Conservation (phyloP, 2,888 invertebrate species). For the Brassicogethes aeneus region DNA sequence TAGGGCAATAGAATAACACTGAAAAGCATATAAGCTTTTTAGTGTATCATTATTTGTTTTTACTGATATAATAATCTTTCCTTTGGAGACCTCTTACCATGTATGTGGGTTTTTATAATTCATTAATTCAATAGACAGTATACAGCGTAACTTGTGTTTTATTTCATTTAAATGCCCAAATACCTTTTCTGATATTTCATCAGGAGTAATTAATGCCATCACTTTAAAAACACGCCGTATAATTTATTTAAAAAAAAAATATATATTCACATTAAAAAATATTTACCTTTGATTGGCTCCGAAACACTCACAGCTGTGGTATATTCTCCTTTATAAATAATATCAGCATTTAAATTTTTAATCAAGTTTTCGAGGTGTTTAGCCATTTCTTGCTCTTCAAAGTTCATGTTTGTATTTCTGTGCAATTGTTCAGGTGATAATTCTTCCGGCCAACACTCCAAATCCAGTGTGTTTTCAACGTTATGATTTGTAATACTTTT, state of each 20-base stretch:
- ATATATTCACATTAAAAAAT: constrained; percentile 1
- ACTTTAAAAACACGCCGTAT: too few relatives aligned
- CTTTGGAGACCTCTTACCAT: too few relatives aligned
- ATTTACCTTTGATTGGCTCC: constrained; percentile 21
- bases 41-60: too few relatives aligned
- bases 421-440: constrained; percentile 56
- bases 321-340: constrained; percentile 57
- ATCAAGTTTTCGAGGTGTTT: constrained; percentile 35
- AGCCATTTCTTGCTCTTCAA: constrained; percentile 57
- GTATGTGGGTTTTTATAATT: too few relatives aligned
- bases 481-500: constrained; percentile 30
- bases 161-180: too few relatives aligned
- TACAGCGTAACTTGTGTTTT: too few relatives aligned
- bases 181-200: too few relatives aligned
- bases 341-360: constrained; percentile 51
- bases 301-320: constrained; percentile 54
- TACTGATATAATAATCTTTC: too few relatives aligned
- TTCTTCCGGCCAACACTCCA: constrained; percentile 67
- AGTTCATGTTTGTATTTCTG: constrained; percentile 53
- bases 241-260: constrained; percentile 10
- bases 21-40: too few relatives aligned
- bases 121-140: too few relatives aligned
- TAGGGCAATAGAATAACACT: too few relatives aligned
- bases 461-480: constrained; percentile 43
- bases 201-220: too few relatives aligned